Evolutionary conservation across 2,888 invertebrate species (phyloP).

Genomic region (Dasypogon diadema): DNA sequence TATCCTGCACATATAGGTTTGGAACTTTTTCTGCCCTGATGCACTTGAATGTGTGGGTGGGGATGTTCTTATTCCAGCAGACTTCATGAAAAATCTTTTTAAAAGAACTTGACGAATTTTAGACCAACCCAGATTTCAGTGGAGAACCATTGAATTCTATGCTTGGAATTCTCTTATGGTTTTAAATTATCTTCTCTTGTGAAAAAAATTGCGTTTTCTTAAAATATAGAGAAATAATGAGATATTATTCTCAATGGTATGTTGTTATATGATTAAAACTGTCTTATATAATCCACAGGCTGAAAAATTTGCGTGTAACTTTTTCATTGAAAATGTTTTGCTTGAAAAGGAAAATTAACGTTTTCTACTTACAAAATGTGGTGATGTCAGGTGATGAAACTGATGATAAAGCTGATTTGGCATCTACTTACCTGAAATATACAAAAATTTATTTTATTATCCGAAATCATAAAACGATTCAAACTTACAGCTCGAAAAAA

Average conservation of each 20-base stretch:
- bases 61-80: background rate
- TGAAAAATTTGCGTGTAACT: too few species aligned
- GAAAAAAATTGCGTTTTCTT: too few species aligned
- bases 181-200: too few species aligned
- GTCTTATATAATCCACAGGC: too few species aligned
- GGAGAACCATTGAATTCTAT: too few species aligned
- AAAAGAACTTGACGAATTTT: constrained; percentile 18
- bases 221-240: too few species aligned
- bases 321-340: too few species aligned
- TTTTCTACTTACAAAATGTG: constrained; percentile 41
- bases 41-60: constrained; percentile 11
- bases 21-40: background rate
- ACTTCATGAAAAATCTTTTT: background rate
- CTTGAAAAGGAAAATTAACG: background rate
- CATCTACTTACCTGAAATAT: constrained; percentile 30
- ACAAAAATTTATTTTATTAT: constrained; percentile 4
- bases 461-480: too few species aligned
- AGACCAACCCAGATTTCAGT: background rate
- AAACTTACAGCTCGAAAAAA: too few species aligned
- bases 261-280: too few species aligned
- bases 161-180: background rate
- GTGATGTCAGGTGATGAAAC: constrained; percentile 33
- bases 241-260: too few species aligned
- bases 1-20: constrained; percentile 12
- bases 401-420: constrained; percentile 18